Evolutionary conservation across 2,797 vertebrate species (phyloP).

Genomic region (Pseudochromis fuscus): DNA sequence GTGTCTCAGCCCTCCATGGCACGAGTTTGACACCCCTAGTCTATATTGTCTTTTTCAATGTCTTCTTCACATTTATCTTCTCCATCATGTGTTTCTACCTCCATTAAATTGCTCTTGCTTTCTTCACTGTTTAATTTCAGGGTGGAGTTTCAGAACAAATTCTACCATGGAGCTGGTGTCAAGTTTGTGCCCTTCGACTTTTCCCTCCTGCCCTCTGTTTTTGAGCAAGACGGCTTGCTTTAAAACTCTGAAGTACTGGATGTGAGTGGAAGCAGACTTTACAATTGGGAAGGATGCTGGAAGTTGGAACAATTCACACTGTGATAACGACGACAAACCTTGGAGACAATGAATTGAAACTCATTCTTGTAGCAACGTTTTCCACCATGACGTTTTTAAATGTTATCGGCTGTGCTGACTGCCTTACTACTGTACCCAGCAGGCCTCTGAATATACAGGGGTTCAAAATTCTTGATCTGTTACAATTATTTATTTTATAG

Average conservation of each 20-base stretch:
- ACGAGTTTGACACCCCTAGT: no score
- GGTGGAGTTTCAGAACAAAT: constrained; percentile 99
- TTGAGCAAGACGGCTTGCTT: constrained; percentile 86
- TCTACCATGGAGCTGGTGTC: constrained; percentile 93
- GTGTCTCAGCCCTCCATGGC: no score
- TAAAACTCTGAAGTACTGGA: constrained; percentile 50
- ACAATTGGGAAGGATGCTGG: constrained; percentile 41
- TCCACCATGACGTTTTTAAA: constrained; percentile 69
- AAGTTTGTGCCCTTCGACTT: constrained; percentile 97
- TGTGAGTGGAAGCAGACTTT: constrained; percentile 49
- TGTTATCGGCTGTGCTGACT: constrained; percentile 74
- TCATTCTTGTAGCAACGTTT: constrained; percentile 79
- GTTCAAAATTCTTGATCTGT: constrained; percentile 48
- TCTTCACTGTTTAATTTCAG: constrained; percentile 74
- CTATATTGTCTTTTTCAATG: no score
- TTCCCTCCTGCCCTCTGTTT: constrained; percentile 84
- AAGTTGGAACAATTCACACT: constrained; percentile 71
- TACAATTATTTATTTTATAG: constrained; percentile 48
- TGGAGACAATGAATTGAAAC: constrained; percentile 63
- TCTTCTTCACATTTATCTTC: not conserved
- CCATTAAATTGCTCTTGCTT: not conserved
- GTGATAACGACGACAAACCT: constrained; percentile 72
- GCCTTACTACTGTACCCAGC: constrained; percentile 80
- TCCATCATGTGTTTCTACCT: not conserved
- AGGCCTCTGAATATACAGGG: constrained; percentile 59